Conservation (phyloP, 2,888 invertebrate species). For the Plusia festucae region DNA sequence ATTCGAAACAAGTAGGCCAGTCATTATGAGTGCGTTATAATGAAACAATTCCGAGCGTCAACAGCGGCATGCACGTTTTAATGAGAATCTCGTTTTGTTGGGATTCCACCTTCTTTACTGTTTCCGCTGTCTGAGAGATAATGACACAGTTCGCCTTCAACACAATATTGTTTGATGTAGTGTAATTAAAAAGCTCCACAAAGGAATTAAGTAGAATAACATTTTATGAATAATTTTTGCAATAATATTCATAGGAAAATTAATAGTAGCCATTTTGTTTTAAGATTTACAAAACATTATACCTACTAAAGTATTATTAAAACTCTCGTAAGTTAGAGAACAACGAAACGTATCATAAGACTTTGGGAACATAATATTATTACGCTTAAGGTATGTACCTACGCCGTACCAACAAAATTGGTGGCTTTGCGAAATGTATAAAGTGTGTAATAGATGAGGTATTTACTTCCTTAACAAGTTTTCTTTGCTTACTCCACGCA, state of each 20-base stretch:
- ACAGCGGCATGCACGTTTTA: conserved; percentile 3
- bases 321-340: not conserved
- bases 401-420: not conserved
- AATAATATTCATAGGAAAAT: no score
- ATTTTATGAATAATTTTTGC: no score
- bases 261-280: not conserved
- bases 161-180: not conserved
- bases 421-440: conserved; percentile 1
- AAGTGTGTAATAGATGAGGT: conserved; percentile 1
- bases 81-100: conserved; percentile 1
- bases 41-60: not conserved
- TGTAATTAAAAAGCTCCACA: not conserved
- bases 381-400: not conserved
- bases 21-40: conserved; percentile 1
- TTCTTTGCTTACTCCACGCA: conserved; percentile 1
- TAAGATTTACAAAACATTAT: no score
- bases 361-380: not conserved
- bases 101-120: not conserved
- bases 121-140: not conserved
- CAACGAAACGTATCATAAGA: not conserved
- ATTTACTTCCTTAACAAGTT: conserved; percentile 4
- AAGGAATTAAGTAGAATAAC: not conserved
- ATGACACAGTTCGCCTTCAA: not conserved
- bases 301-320: no score
- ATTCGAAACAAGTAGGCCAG: not conserved